A percentile compares a stretch with the other conserved stretches of the same genome.
Evolutionary conservation across 2,888 invertebrate genomes (phyloP).

Genomic region (Megastigmus dorsalis): DNA sequence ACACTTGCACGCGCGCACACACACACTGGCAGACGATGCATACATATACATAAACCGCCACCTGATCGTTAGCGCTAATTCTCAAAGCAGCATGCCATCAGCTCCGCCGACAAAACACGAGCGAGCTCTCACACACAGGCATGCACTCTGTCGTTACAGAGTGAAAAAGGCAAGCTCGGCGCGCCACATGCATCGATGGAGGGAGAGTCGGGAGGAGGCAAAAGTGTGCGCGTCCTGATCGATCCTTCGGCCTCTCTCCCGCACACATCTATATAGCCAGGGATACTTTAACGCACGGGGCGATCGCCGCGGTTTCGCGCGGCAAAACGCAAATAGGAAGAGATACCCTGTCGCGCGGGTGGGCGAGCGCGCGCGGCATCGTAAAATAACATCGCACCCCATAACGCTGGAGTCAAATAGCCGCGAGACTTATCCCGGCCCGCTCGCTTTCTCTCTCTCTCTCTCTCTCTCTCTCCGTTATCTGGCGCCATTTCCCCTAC

Average conservation of each 20-base stretch:
- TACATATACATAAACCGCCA: neutral
- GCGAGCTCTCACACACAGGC: no score
- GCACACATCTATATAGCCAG: neutral
- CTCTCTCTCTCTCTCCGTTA: no score
- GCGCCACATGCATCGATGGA: no score
- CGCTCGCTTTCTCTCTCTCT: no score
- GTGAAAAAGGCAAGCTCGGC: no score
- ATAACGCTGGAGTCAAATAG: conserved; percentile 46
- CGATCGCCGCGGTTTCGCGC: neutral
- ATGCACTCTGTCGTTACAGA: no score
- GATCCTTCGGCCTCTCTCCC: neutral
- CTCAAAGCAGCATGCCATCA: conserved; percentile 30
- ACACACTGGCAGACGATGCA: no score
- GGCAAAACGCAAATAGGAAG: conserved; percentile 53
- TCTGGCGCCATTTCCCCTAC: conserved; percentile 49
- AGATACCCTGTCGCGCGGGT: no score
- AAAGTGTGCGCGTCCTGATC: conserved; percentile 5
- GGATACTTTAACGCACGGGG: neutral
- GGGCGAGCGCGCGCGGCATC: conserved; percentile 45
- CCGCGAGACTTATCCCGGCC: conserved; percentile 56
- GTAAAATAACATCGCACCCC: conserved; percentile 57
- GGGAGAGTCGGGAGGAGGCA: neutral
- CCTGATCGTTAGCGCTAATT: conserved; percentile 54
- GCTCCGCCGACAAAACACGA: neutral
- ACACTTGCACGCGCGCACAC: no score